These are phyloP conservation scores for Salvelinus namaycush DNA, from an alignment of 2,113 vertebrate species.

Conservation along the genomic window DNA sequence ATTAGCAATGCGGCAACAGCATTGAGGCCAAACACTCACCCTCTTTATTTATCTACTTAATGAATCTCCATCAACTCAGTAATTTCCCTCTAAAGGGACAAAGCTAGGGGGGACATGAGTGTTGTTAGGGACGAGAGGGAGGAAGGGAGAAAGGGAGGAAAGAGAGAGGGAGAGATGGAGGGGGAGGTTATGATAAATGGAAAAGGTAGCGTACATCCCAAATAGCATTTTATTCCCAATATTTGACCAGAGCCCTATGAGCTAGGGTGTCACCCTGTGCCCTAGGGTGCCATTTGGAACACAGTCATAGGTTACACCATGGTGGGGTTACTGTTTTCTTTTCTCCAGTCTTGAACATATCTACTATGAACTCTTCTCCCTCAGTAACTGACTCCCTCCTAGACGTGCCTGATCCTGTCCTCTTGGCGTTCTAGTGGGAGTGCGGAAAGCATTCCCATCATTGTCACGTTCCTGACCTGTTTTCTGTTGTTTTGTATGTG, in stretches of 20 bases:
- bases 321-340: too few relatives aligned
- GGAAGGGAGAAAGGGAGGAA: background rate
- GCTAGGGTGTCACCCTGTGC: too few relatives aligned
- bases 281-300: too few relatives aligned
- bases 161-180: too few relatives aligned
- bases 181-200: too few relatives aligned
- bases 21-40: background rate
- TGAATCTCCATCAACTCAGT: background rate
- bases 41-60: background rate
- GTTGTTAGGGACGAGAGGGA: conserved; percentile 21
- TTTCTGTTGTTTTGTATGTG: too few relatives aligned
- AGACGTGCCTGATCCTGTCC: conserved; percentile 81
- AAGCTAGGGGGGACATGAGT: conserved; percentile 39
- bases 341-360: background rate
- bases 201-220: too few relatives aligned
- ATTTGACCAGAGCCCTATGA: too few relatives aligned
- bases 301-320: too few relatives aligned
- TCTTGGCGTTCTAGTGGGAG: conserved; percentile 77
- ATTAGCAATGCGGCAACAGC: conserved; percentile 54
- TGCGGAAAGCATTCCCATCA: conserved; percentile 79
- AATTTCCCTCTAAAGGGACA: background rate
- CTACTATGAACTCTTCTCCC: conserved; percentile 18
- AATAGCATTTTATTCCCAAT: too few relatives aligned
- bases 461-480: too few relatives aligned
- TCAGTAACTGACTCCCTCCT: conserved; percentile 70